Evolutionary conservation across 2,113 vertebrate genomes (phyloP), one percentile per base, ranked within the genome.

Genomic region (Ailuropoda melanoleuca): DNA sequence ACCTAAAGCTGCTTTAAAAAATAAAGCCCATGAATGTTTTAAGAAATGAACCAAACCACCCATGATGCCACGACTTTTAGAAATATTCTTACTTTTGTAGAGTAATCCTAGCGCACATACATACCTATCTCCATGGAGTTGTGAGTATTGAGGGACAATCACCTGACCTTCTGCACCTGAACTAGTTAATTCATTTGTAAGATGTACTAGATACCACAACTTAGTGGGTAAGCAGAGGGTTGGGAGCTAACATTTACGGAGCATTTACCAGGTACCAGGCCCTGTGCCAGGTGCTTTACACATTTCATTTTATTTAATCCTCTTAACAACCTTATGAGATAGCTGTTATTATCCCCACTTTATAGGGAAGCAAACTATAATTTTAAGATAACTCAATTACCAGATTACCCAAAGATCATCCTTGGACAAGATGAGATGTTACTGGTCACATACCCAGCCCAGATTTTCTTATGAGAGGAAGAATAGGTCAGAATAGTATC

Each of bases 301-400:
- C 26, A 62, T 74, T 91, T 95, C 37, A 74, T 70, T 95, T 78
- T 72, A 85, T 60, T 90, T 96, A 81, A 75, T 82, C 62, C 72
- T 78, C 74, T 48, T 82, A 96, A 81, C 46, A 83, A 66, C 18
- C 29, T 53, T 70, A 50, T 83, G 66, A 97, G 48, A 43, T 55
- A 70, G 48, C 60, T 95, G 82, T 64, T 29, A 88, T 90, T 86
- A 89, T 88, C 64, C 86, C 31, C 70, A 90, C 62, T 94, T 94
- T 78, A 85, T 74, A 85, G 78, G 31, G 92, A 95, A 96, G 64
- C 66, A 89, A 92, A 92, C 78, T 80, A 10, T 93, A 96, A 95
- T 96, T 97, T 93, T 14, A 93, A 97, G 82, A 96, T 93, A 96
- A 90, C 50, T 80, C 48, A 94, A 77, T 95, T 96, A 95, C 83